Base-by-base conservation (phyloP, 2,113 vertebrate genomes). In the Sander lucioperca region DNA sequence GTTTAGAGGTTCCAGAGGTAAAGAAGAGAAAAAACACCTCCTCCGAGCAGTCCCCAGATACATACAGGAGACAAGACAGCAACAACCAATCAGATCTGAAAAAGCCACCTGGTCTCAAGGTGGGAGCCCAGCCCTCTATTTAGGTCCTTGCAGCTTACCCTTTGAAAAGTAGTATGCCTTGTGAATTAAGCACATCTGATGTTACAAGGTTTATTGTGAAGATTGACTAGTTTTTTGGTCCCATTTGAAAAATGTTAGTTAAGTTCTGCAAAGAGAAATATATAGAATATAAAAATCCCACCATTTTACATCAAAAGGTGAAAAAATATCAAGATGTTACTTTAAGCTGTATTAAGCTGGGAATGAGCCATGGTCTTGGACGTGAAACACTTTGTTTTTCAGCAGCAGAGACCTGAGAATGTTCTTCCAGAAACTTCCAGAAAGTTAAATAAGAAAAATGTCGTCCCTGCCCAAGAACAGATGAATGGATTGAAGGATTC, bases 401-500 rank as follows among this genome's bases (percentile, higher is more conserved):
- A 23, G 43, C 36, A 83, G 63, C 53, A 78, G 68, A 78, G 23
- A 19, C 61, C 59, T 56, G 43, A 69, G 39, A 77, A 79, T 59
- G 39, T 30, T 80, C 16, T 19, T 66, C 25, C 70, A 19, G 61
- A 82, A 74, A 74, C 70, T 58, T 71, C 56, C 39, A 43, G 39
- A 4, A 86, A 85, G 71, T 56, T 62, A 18, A 88, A 79, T 5
- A 85, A 73, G 56, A 87, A 67, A 83, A 90, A 79, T n/a, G 56
- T 62, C 3, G 3, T 21, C 25, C 53, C 54, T 23, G 65, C 57
- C 6, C 71, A 58, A 75, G 82, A 89, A 75, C 74, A 82, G 62
- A 88, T 2, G 18, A 79, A 53, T 13, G 6, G 68, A 74, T 61
- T 88, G 75, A 92, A 92, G 77, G 74, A 91, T 77, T 82, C 83